Evolutionary conservation across 1,140 invertebrate species (phyloP).

Genomic region (Onthophagus taurus): DNA sequence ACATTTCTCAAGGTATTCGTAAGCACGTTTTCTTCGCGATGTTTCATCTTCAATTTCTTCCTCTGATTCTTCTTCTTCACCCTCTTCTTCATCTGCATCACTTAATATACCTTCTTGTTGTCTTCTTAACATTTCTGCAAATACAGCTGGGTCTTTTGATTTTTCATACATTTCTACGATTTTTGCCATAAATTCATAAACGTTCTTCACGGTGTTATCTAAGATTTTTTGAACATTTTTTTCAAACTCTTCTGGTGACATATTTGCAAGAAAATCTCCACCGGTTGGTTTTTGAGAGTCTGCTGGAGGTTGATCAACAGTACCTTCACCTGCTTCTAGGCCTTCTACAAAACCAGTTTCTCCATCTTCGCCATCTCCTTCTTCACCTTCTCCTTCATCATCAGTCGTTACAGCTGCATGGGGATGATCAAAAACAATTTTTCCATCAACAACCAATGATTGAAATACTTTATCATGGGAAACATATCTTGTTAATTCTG

Average conservation of each 20-base stretch:
- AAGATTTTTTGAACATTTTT: constrained; percentile 9
- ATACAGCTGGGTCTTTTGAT: constrained; percentile 1
- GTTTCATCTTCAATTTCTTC: not conserved
- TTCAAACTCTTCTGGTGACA: constrained; percentile 10
- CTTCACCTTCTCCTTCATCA: not conserved
- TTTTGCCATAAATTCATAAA: constrained; percentile 9
- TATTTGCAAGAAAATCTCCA: not conserved
- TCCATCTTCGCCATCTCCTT: not conserved
- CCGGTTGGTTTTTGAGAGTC: not conserved
- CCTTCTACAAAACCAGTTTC: not conserved
- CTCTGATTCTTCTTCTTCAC: not conserved
- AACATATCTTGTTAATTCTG: not conserved
- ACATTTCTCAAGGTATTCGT: no score
- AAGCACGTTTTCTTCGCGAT: not conserved
- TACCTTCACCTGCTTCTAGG: not conserved
- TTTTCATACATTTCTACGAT: constrained; percentile 7
- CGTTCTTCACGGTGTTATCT: constrained; percentile 10
- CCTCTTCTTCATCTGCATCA: not conserved
- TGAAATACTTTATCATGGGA: constrained; percentile 2
- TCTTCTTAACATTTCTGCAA: not conserved
- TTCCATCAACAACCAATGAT: constrained; percentile 3
- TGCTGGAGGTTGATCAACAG: not conserved
- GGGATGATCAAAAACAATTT: not conserved
- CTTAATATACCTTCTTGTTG: not conserved
- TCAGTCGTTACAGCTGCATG: not conserved